phyloP scores from a whole-genome alignment of 2,113 vertebrate genomes.

The Oxygymnocypris stewartii region DNA sequence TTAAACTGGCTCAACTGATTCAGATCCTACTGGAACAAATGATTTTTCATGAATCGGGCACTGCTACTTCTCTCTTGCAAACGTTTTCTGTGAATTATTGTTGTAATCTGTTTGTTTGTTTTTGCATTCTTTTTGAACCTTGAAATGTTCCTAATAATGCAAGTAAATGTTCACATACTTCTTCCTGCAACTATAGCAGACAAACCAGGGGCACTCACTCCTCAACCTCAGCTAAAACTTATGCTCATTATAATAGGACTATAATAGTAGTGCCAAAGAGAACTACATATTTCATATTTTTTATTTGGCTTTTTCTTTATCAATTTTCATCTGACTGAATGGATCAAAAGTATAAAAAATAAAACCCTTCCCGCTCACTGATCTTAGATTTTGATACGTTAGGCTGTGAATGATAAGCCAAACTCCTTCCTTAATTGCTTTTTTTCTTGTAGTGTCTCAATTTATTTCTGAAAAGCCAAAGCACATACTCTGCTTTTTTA shows the following conservation, averaged over 20 bases:
- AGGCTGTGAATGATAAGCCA: constrained; percentile 72
- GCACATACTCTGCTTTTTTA: constrained; percentile 68
- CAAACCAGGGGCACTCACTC: background rate
- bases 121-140: background rate
- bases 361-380: constrained; percentile 20
- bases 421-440: constrained; percentile 69
- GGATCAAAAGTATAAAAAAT: constrained; percentile 15
- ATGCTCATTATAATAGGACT: background rate
- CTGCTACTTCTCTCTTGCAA: background rate
- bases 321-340: background rate
- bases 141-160: background rate
- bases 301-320: background rate
- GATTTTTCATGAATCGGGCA: background rate
- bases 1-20: background rate
- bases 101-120: background rate
- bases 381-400: constrained; percentile 63
- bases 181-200: background rate
- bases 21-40: background rate
- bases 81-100: background rate
- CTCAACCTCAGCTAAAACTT: background rate
- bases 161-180: background rate
- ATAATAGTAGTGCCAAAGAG: background rate
- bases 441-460: constrained; percentile 64
- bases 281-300: background rate
- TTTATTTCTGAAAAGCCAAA: constrained; percentile 74